A percentile compares a stretch with the other conserved stretches of the same genome.
These are phyloP conservation scores for Lypha dubia DNA, from an alignment of 2,888 invertebrate genomes.

Conservation along the genomic window DNA sequence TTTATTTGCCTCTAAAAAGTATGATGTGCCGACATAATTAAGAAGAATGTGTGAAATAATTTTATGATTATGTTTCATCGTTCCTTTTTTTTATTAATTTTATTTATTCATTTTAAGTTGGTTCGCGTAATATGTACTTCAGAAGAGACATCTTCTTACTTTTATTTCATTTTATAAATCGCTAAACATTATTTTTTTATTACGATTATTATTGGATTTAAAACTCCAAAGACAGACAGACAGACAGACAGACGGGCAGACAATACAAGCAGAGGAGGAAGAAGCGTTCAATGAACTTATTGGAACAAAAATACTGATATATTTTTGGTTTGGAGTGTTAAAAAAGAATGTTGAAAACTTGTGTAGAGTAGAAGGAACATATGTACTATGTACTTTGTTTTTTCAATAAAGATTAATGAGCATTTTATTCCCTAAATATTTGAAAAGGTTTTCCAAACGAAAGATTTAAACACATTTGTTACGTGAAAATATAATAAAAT, in stretches of 20 bases:
- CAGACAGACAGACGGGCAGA: too few relatives aligned
- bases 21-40: constrained; percentile 67
- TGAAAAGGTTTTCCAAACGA: not conserved
- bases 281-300: constrained; percentile 35
- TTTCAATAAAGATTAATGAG: not conserved
- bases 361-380: not conserved
- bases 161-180: constrained; percentile 29
- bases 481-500: too few relatives aligned
- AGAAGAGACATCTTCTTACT: constrained; percentile 26
- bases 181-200: constrained; percentile 44
- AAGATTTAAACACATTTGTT: too few relatives aligned
- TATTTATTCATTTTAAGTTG: constrained; percentile 9
- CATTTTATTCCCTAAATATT: too few relatives aligned
- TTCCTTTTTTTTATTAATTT: constrained; percentile 16
- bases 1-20: not conserved
- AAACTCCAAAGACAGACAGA: not conserved
- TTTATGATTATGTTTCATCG: constrained; percentile 59
- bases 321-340: constrained; percentile 23
- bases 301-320: constrained; percentile 8
- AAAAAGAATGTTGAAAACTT: not conserved
- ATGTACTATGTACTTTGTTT: too few relatives aligned
- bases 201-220: constrained; percentile 46
- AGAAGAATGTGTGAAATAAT: constrained; percentile 72
- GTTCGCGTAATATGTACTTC: constrained; percentile 6
- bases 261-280: not conserved